phyloP scores from a whole-genome alignment of 1,140 invertebrate genomes.

The Pollicipes pollicipes region DNA sequence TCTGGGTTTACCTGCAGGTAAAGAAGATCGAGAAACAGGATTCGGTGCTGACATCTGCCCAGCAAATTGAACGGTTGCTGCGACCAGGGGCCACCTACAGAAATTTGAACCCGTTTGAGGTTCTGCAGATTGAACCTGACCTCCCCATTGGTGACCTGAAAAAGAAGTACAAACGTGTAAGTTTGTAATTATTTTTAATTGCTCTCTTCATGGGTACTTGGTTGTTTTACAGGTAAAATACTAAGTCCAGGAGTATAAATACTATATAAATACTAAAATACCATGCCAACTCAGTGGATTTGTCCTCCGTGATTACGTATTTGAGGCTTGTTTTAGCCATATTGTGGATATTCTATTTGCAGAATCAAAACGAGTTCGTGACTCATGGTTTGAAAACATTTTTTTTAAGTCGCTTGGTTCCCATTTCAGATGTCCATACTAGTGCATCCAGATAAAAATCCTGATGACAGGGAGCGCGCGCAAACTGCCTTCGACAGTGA shows the following conservation, averaged over 20 bases:
- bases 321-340: no score
- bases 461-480: constrained; percentile 82
- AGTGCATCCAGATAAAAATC: constrained; percentile 97
- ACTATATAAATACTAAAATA: no score
- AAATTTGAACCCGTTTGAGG: constrained; percentile 91
- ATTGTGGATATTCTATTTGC: no score
- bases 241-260: no score
- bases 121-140: constrained; percentile 84
- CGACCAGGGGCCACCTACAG: constrained; percentile 88
- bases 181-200: no score
- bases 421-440: constrained; percentile 74
- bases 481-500: constrained; percentile 71
- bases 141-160: constrained; percentile 76
- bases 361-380: no score
- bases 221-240: no score
- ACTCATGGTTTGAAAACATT: no score
- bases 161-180: constrained; percentile 79
- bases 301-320: no score
- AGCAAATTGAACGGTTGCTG: constrained; percentile 83
- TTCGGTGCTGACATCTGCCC: constrained; percentile 73
- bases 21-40: constrained; percentile 89
- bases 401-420: constrained; percentile 13
- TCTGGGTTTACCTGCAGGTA: constrained; percentile 39
- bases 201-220: no score
- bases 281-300: no score